Percentiles rank a stretch among this genome's conserved stretches.
Evolutionary conservation across 2,113 vertebrate species (phyloP).

Genomic region (Canis aureus): DNA sequence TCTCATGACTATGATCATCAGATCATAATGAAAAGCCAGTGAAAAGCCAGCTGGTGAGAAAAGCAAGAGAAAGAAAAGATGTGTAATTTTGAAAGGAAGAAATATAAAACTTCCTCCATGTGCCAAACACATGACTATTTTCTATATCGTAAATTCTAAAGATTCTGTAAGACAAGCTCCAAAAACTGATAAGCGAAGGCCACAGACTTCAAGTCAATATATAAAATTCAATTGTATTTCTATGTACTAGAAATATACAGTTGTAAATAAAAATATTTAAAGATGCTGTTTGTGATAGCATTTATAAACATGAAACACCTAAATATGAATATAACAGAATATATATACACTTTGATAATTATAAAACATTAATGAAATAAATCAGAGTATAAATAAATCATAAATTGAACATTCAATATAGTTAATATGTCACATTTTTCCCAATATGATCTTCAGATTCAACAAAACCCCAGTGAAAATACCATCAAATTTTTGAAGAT

Average conservation of each 20-base stretch:
- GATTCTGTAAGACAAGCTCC: neutral
- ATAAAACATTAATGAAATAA: neutral
- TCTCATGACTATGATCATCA: neutral
- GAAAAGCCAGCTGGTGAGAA: neutral
- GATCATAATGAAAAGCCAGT: no score
- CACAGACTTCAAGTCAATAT: neutral
- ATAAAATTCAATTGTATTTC: neutral
- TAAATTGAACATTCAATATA: neutral
- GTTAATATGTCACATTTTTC: neutral
- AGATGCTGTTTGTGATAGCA: neutral
- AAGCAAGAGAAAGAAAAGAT: neutral
- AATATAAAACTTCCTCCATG: neutral
- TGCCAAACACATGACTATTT: neutral
- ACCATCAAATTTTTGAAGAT: neutral
- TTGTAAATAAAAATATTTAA: neutral
- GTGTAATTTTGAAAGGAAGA: neutral
- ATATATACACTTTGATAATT: neutral
- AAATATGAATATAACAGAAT: neutral
- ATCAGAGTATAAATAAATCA: neutral
- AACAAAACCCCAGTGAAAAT: neutral
- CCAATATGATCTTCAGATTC: neutral
- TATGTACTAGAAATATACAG: neutral
- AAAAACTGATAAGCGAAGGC: neutral
- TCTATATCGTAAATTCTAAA: neutral
- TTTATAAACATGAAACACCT: neutral